Conservation (phyloP, 30 jellyfish, hydroid and myxozoan genomes). For the Aurelia aurita region DNA sequence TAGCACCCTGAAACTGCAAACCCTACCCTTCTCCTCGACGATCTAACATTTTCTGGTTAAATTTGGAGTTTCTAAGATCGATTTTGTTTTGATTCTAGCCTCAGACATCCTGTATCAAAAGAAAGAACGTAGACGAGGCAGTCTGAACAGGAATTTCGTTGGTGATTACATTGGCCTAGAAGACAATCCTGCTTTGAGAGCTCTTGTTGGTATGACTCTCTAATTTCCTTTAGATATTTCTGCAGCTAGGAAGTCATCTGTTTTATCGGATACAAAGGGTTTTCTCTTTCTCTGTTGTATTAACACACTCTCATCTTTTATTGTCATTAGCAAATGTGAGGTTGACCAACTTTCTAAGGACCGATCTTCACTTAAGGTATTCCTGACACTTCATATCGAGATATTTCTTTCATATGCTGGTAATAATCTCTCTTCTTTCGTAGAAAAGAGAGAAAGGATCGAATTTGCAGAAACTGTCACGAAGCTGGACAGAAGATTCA, state of each 20-base stretch:
- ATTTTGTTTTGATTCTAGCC: slow-evolving; percentile 54
- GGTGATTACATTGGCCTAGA: slow-evolving; percentile 99
- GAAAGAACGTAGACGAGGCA: slow-evolving; percentile 96
- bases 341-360: not conserved
- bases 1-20: too few species aligned
- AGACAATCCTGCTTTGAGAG: slow-evolving; percentile 89
- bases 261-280: too few species aligned
- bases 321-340: too few species aligned
- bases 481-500: slow-evolving; percentile 90
- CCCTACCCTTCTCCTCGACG: too few species aligned
- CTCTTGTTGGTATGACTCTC: slow-evolving; percentile 68
- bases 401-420: not conserved
- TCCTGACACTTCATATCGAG: not conserved
- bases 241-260: too few species aligned
- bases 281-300: too few species aligned
- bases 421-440: not conserved
- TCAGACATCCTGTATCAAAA: slow-evolving; percentile 83
- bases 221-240: not conserved
- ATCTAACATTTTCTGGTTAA: too few species aligned
- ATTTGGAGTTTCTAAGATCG: too few species aligned
- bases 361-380: not conserved
- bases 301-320: too few species aligned
- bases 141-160: slow-evolving; percentile 92
- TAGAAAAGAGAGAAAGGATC: slow-evolving; percentile 94
- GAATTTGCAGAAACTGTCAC: slow-evolving; percentile 96